These are phyloP conservation scores for Pelmatolapia mariae DNA, from an alignment of 2,113 vertebrate genomes.

Conservation along the genomic window DNA sequence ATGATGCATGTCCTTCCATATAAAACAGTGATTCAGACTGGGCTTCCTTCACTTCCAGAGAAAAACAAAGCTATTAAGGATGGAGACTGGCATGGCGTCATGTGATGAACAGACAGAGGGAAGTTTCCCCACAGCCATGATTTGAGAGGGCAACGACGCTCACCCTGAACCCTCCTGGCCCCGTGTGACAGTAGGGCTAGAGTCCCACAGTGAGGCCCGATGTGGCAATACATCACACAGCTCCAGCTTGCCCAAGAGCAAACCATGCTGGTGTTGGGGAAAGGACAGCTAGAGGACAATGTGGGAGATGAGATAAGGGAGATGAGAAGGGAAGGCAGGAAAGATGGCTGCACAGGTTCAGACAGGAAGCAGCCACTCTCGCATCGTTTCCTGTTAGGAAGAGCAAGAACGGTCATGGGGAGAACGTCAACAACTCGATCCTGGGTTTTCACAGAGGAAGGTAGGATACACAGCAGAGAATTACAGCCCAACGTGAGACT, in stretches of 20 bases:
- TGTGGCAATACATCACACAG: conserved; percentile 45
- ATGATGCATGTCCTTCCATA: conserved; percentile 24
- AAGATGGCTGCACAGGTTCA: conserved; percentile 38
- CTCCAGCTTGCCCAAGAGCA: neutral
- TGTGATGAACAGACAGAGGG: neutral
- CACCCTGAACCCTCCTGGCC: conserved; percentile 39
- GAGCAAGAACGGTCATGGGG: neutral
- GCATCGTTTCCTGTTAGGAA: conserved; percentile 51
- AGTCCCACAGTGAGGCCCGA: conserved; percentile 23
- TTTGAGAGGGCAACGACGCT: conserved; percentile 1
- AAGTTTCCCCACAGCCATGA: neutral
- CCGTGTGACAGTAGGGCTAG: conserved; percentile 16
- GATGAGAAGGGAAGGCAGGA: conserved; percentile 35
- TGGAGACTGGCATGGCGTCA: neutral
- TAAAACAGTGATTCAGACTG: conserved; percentile 6
- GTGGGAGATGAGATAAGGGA: conserved; percentile 5
- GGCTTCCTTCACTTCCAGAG: neutral
- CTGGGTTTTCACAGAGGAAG: neutral
- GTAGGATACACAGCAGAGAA: neutral
- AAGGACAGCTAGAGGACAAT: conserved; percentile 55
- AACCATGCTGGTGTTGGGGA: neutral
- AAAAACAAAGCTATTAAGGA: conserved; percentile 32
- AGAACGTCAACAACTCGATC: conserved; percentile 8
- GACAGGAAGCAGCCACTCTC: conserved; percentile 44
- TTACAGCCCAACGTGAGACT: neutral